Evolutionary conservation across 2,113 vertebrate species (phyloP), one percentile per base, ranked within the genome.

Genomic region (Pomatorhinus ruficollis): DNA sequence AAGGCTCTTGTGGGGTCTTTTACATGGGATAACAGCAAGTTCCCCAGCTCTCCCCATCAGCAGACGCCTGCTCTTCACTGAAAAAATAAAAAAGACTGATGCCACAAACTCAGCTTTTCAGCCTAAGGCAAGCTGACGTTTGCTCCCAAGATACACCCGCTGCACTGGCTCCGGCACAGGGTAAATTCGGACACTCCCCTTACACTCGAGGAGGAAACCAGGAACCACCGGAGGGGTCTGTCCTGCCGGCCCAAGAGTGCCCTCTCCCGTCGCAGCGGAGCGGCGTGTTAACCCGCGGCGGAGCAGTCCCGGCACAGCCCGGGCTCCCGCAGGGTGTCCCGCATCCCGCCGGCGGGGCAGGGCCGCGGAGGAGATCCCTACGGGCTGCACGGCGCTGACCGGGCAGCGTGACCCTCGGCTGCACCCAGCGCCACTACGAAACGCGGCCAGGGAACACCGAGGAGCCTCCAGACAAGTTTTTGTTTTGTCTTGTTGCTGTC

Each of bases 191-290:
- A 20, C 28, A 27, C 15, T 40, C 6, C 45, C 40, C 30, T 42
- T 3, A 14, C 22, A 3, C n/a, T 15, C 9, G 14, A 68, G 40
- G 40, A 5, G 30, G 21, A 53, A 66, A 37, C 2, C 33, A 14
- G n/a, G 25, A 17, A 53, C 16, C 30, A 2, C 4, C 0, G 11
- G 52, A 5, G 11, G 10, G 42, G 7, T 0, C 35, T 2, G 53
- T 39, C 37, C 59, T 3, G 63, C 71, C 5, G 60, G 49, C 35
- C 53, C 84, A 8, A 53, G 74, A 91, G 52, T 5, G 96, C 96
- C 92, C 96, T 69, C 93, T 96, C 83, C 80, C 24, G 93, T 27
- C 5, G 23, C 68, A 37, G 52, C 5, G 15, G 25, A 5, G 64
- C 44, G 66, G 21, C 0, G 28, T 0, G 64, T 15, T 15, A 47